Percentiles rank a stretch among this genome's conserved stretches.
Evolutionary conservation across 2,113 vertebrate species (phyloP).

Genomic region (Scomber colias): DNA sequence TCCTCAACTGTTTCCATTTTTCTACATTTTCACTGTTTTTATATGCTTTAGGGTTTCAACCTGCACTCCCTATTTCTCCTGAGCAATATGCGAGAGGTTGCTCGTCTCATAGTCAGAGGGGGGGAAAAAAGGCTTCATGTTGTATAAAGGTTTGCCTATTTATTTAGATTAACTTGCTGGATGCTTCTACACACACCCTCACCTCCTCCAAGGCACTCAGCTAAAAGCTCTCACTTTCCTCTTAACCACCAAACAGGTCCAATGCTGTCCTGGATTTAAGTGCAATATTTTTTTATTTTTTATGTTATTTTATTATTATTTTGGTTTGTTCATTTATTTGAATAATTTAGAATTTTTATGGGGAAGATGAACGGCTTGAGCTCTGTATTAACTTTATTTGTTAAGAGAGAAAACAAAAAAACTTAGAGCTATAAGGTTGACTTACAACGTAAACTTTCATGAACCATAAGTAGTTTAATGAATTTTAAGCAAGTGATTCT

Average conservation of each 20-base stretch:
- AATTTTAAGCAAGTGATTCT: constrained; percentile 80
- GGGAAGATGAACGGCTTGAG: constrained; percentile 79
- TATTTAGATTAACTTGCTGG: constrained; percentile 91
- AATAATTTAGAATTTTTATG: constrained; percentile 76
- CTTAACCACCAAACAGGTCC: constrained; percentile 81
- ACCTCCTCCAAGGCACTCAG: constrained; percentile 81
- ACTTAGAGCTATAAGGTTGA: constrained; percentile 82
- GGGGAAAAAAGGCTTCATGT: constrained; percentile 62
- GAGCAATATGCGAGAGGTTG: constrained; percentile 66
- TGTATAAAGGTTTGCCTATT: constrained; percentile 89
- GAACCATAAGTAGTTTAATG: constrained; percentile 76
- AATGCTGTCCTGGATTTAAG: constrained; percentile 87
- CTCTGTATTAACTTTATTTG: constrained; percentile 84
- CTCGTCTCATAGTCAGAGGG: constrained; percentile 46
- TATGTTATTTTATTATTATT: constrained; percentile 77
- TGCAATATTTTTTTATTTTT: constrained; percentile 90
- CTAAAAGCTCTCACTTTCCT: constrained; percentile 79
- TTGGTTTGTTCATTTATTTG: constrained; percentile 76
- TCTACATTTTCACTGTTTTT: constrained; percentile 59
- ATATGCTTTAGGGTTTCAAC: constrained; percentile 66
- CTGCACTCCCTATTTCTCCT: constrained; percentile 78
- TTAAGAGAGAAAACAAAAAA: constrained; percentile 73
- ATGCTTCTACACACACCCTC: constrained; percentile 77
- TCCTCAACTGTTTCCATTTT: constrained; percentile 57
- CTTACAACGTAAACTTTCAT: constrained; percentile 78